These are phyloP conservation scores for Carcharodon carcharias DNA, from an alignment of 2,797 vertebrate genomes.

Conservation along the genomic window DNA sequence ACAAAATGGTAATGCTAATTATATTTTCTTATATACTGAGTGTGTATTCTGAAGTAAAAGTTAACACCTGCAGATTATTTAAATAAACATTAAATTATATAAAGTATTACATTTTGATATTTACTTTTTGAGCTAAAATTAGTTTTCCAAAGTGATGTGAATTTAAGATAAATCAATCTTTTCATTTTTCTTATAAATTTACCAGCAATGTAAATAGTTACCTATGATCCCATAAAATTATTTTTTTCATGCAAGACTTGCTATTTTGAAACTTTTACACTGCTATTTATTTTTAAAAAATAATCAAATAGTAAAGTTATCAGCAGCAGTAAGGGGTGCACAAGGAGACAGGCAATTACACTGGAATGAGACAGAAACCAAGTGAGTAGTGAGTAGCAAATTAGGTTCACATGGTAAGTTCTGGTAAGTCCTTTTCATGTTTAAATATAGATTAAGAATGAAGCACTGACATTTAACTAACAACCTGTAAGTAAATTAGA, in stretches of 20 bases:
- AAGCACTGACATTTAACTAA: too few species aligned
- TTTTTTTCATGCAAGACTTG: not conserved
- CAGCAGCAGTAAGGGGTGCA: not conserved
- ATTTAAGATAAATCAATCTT: not conserved
- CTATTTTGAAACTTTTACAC: not conserved
- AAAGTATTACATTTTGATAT: not conserved
- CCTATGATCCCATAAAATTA: not conserved
- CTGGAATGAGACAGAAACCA: too few species aligned
- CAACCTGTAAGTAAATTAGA: too few species aligned
- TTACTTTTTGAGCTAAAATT: not conserved
- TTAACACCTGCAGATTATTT: not conserved
- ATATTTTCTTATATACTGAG: not conserved
- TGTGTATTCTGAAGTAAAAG: not conserved
- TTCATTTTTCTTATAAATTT: not conserved
- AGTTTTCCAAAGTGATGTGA: not conserved
- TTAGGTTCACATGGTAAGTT: too few species aligned
- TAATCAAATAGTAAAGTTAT: not conserved
- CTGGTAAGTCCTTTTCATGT: too few species aligned
- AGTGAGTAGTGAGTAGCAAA: too few species aligned
- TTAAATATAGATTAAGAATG: too few species aligned
- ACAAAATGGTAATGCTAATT: not conserved
- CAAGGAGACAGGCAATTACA: too few species aligned
- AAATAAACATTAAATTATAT: not conserved
- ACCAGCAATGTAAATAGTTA: not conserved
- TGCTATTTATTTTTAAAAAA: not conserved